phyloP scores from a whole-genome alignment of 2,888 invertebrate species.

The Nemotelus pantherinus region DNA sequence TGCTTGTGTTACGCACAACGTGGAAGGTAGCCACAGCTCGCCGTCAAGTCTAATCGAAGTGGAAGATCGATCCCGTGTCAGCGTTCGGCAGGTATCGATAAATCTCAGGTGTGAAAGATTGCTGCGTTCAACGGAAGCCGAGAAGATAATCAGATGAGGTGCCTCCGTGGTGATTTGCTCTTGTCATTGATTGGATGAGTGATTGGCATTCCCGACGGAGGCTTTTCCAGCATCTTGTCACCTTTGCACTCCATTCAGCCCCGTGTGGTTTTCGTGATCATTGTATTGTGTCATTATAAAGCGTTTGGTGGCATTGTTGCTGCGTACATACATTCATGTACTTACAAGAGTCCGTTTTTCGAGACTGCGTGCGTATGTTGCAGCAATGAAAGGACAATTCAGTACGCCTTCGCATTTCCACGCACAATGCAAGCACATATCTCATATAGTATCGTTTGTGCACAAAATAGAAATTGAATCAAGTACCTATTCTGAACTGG shows the following conservation, averaged over 20 bases:
- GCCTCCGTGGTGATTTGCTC: slow-evolving; percentile 28
- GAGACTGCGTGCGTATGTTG: not conserved
- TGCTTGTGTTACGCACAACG: slow-evolving; percentile 32
- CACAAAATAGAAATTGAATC: slow-evolving; percentile 29
- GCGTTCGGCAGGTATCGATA: slow-evolving; percentile 36
- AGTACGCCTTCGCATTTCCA: slow-evolving; percentile 29
- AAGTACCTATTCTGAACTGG: slow-evolving; percentile 4
- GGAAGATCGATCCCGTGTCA: slow-evolving; percentile 25
- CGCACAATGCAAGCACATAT: slow-evolving; percentile 1
- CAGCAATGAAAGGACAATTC: slow-evolving; percentile 31
- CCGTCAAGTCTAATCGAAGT: slow-evolving; percentile 13
- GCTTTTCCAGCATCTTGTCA: slow-evolving; percentile 20
- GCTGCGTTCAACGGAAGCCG: slow-evolving; percentile 28
- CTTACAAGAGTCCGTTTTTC: not conserved
- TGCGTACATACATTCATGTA: not conserved
- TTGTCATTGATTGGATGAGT: slow-evolving; percentile 39
- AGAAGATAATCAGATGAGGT: slow-evolving; percentile 20
- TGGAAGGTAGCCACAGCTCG: not conserved
- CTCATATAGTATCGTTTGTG: not conserved
- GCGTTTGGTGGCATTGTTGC: too few relatives aligned
- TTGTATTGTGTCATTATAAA: not conserved
- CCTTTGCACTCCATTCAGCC: slow-evolving; percentile 17
- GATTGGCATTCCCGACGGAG: slow-evolving; percentile 40
- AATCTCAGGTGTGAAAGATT: slow-evolving; percentile 34
- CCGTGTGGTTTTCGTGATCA: slow-evolving; percentile 6